These are phyloP conservation scores for Nezara viridula DNA, from an alignment of 2,888 invertebrate genomes.

Conservation along the genomic window DNA sequence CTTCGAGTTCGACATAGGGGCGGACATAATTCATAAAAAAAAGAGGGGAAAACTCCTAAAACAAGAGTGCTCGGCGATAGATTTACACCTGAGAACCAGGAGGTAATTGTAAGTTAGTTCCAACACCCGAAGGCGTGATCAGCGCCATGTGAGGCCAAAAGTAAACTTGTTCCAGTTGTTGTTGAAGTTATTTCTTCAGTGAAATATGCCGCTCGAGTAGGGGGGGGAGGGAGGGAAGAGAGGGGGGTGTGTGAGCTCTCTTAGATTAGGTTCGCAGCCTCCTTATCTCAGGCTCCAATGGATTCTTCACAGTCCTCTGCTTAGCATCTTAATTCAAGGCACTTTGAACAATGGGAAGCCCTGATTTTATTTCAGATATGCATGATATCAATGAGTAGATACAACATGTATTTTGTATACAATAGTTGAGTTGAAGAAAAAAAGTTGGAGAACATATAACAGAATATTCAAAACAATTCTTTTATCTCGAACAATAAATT, in stretches of 20 bases:
- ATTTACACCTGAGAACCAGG: not conserved
- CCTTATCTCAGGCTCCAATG: not conserved
- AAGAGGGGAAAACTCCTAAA: not conserved
- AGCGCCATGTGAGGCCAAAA: slow-evolving; percentile 4
- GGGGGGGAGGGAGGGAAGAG: too few relatives aligned
- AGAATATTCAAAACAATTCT: too few relatives aligned
- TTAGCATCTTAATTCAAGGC: not conserved
- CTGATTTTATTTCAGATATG: not conserved
- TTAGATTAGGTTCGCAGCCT: not conserved
- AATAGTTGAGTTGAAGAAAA: too few relatives aligned
- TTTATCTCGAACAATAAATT: too few relatives aligned
- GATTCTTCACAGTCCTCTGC: not conserved
- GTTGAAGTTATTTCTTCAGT: slow-evolving; percentile 11
- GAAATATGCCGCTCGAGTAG: not conserved
- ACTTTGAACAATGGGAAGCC: not conserved
- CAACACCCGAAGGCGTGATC: not conserved
- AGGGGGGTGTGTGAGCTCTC: not conserved
- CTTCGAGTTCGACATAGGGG: not conserved
- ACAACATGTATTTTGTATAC: too few relatives aligned
- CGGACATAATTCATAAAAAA: slow-evolving; percentile 8
- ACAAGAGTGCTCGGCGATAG: not conserved
- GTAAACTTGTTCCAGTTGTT: slow-evolving; percentile 19
- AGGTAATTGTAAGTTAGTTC: slow-evolving; percentile 16
- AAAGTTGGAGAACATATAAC: too few relatives aligned
- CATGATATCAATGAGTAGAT: too few relatives aligned